Conservation (phyloP, 2,113 vertebrate species). For the Stegastes partitus region DNA sequence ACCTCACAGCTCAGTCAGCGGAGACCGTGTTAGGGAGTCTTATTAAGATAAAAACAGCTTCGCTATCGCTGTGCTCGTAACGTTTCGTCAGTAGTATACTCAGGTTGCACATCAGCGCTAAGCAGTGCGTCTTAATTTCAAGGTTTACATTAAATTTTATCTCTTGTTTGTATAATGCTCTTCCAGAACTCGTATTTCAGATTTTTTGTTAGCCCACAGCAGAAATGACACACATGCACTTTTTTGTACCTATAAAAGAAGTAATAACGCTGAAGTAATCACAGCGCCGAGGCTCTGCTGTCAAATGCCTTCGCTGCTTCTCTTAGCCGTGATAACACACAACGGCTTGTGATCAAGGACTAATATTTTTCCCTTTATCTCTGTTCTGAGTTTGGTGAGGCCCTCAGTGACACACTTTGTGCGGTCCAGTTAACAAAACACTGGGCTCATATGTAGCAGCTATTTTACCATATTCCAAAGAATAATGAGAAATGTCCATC, state of each 20-base stretch:
- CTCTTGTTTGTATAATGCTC: constrained; percentile 4
- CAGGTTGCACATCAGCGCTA: constrained; percentile 50
- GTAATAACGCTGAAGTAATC: constrained; percentile 28
- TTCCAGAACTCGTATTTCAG: background rate
- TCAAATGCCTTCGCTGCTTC: constrained; percentile 36
- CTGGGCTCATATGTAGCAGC: background rate
- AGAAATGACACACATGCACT: background rate
- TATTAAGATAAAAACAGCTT: constrained; percentile 28
- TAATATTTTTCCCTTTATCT: constrained; percentile 18
- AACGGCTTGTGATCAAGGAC: constrained; percentile 49
- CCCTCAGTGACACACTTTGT: constrained; percentile 24
- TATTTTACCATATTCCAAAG: background rate
- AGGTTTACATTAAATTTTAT: constrained; percentile 22
- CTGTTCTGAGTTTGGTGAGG: constrained; percentile 24
- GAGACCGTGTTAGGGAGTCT: constrained; percentile 54
- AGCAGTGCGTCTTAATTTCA: constrained; percentile 24
- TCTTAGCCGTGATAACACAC: constrained; percentile 17
- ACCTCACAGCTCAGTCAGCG: constrained; percentile 51
- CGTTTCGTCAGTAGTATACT: constrained; percentile 44
- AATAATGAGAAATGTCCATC: constrained; percentile 1
- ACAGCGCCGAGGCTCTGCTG: constrained; percentile 37
- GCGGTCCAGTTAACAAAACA: constrained; percentile 22
- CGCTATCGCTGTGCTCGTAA: constrained; percentile 20
- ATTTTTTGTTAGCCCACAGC: background rate
- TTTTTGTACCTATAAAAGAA: constrained; percentile 30